Percentiles rank a stretch among this genome's conserved stretches.
Evolutionary conservation across 2,888 invertebrate species (phyloP).

Genomic region (Pantelozetes paolii): DNA sequence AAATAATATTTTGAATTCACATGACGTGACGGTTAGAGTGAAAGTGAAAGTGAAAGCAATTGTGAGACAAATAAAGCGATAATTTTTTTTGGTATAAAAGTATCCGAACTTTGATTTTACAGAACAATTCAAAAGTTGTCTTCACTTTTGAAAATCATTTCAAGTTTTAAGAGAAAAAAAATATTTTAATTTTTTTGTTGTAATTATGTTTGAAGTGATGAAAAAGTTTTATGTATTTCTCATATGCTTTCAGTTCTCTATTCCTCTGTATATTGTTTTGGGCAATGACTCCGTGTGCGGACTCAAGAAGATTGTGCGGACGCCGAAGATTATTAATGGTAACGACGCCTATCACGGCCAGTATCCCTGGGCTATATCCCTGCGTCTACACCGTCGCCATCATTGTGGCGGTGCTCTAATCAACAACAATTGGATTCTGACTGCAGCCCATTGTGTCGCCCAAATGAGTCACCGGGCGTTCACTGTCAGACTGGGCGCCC

Average conservation of each 20-base stretch:
- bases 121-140: neutral
- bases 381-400: conserved; percentile 41
- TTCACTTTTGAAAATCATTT: neutral
- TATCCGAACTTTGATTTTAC: neutral
- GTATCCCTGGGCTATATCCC: conserved; percentile 40
- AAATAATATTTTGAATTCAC: neutral
- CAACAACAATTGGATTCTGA: conserved; percentile 42
- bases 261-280: neutral
- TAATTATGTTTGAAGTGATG: neutral
- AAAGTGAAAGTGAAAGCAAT: neutral
- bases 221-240: neutral
- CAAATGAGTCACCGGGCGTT: conserved; percentile 27
- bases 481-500: conserved; percentile 40
- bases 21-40: neutral
- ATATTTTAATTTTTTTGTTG: neutral
- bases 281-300: conserved; percentile 11
- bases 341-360: conserved; percentile 33
- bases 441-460: conserved; percentile 45
- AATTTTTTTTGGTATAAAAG: neutral
- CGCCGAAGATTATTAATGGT: conserved; percentile 40
- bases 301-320: neutral
- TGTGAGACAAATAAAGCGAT: neutral
- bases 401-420: conserved; percentile 45
- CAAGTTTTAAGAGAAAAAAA: neutral
- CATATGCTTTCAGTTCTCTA: neutral